Conservation (phyloP, 2,113 vertebrate species). For the Psephotus haematonotus region DNA sequence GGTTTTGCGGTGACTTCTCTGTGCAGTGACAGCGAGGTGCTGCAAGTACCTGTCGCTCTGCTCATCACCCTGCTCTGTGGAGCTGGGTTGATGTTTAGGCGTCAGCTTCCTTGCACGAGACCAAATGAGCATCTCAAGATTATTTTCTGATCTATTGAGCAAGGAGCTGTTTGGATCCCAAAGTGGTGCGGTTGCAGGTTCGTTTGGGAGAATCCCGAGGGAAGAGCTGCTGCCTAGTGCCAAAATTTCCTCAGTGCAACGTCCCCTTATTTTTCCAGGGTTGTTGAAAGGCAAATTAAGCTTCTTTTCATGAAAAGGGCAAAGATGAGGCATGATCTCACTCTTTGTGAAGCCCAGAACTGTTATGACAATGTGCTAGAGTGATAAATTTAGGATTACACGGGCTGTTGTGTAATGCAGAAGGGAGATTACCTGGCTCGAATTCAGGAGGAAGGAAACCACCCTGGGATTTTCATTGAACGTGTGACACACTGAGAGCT, state of each 20-base stretch:
- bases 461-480: not conserved
- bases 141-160: accelerated
- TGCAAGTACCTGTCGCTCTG: not conserved
- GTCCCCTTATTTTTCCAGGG: not conserved
- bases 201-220: not conserved
- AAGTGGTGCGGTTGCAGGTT: not conserved
- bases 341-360: not conserved
- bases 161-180: not conserved
- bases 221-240: not conserved
- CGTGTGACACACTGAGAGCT: accelerated
- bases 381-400: not conserved
- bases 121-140: accelerated
- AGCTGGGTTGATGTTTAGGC: not conserved
- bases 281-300: not conserved
- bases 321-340: not conserved
- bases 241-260: not conserved
- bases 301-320: not conserved
- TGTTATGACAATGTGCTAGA: not conserved
- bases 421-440: not conserved
- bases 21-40: accelerated
- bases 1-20: accelerated
- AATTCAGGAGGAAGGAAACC: not conserved
- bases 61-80: accelerated
- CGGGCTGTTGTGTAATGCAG: not conserved
- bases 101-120: accelerated